A percentile compares a stretch with the other conserved stretches of the same genome.
phyloP scores from a whole-genome alignment of 2,113 vertebrate genomes.

The Ceyx melanurus region DNA sequence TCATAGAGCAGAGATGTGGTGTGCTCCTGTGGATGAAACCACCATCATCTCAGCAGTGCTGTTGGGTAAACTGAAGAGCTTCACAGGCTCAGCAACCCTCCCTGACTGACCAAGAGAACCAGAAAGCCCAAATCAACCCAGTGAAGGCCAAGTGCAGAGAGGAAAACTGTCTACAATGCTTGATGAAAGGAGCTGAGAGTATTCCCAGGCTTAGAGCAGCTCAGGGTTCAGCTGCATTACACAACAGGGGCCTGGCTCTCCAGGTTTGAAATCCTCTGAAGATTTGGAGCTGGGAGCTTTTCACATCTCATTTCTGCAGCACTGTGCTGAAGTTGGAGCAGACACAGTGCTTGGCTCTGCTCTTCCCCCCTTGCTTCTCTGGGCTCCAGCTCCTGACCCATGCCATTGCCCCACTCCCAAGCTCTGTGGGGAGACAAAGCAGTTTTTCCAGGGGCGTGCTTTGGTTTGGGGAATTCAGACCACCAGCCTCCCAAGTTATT shows the following conservation, averaged over 20 bases:
- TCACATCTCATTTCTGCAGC: not conserved
- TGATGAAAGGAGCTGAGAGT: not conserved
- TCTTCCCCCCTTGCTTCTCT: not conserved
- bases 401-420: not conserved
- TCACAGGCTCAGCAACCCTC: not conserved
- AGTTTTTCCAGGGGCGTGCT: not conserved
- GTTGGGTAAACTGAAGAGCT: not conserved
- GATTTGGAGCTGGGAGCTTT: not conserved
- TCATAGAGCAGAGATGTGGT: not conserved
- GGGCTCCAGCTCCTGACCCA: not conserved
- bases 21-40: not conserved
- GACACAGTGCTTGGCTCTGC: accelerated
- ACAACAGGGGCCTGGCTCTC: not conserved
- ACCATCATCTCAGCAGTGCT: not conserved
- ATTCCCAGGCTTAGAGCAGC: not conserved
- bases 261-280: not conserved
- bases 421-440: accelerated
- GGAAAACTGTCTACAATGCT: not conserved
- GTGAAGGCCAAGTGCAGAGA: not conserved
- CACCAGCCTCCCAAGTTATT: not conserved
- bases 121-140: not conserved
- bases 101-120: not conserved
- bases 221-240: not conserved
- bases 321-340: not conserved
- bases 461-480: not conserved